A percentile compares a stretch with the other conserved stretches of the same genome.
phyloP scores from a whole-genome alignment of 2,888 invertebrate genomes.

The Biston stratarius region DNA sequence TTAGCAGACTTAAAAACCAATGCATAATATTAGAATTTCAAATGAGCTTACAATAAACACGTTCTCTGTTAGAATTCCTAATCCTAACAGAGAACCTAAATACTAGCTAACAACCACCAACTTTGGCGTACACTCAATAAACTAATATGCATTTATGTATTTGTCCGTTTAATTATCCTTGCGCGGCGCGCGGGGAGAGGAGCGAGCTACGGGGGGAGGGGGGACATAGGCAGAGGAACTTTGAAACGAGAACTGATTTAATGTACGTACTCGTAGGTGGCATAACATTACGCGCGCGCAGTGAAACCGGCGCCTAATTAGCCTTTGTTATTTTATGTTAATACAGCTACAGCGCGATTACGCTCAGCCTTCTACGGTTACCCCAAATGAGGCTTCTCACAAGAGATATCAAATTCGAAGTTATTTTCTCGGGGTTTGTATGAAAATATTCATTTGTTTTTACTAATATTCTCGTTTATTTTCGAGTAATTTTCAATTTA shows the following conservation, averaged over 20 bases:
- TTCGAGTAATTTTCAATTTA: slow-evolving; percentile 11
- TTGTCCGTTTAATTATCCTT: slow-evolving; percentile 52
- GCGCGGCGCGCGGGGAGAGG: slow-evolving; percentile 35
- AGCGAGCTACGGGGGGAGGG: neutral
- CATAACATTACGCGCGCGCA: slow-evolving; percentile 67
- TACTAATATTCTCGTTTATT: slow-evolving; percentile 18
- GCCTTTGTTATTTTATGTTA: slow-evolving; percentile 84
- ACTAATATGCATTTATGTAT: slow-evolving; percentile 61
- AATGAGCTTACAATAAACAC: slow-evolving; percentile 21
- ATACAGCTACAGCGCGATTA: slow-evolving; percentile 73
- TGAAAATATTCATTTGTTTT: slow-evolving; percentile 31
- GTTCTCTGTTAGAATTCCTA: slow-evolving; percentile 40
- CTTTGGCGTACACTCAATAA: slow-evolving; percentile 50
- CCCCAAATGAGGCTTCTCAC: slow-evolving; percentile 20
- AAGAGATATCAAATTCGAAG: slow-evolving; percentile 27
- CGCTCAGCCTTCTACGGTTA: slow-evolving; percentile 36
- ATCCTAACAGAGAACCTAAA: slow-evolving; percentile 40
- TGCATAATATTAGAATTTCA: slow-evolving; percentile 25
- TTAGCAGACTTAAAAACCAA: slow-evolving; percentile 17
- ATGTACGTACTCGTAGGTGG: slow-evolving; percentile 43
- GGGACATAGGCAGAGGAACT: slow-evolving; percentile 46
- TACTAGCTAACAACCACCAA: slow-evolving; percentile 41
- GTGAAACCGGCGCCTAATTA: slow-evolving; percentile 72
- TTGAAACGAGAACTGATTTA: slow-evolving; percentile 47
- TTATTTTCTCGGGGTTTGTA: slow-evolving; percentile 17